phyloP scores from a whole-genome alignment of 1,140 invertebrate genomes.

The Ganaspis sp. region DNA sequence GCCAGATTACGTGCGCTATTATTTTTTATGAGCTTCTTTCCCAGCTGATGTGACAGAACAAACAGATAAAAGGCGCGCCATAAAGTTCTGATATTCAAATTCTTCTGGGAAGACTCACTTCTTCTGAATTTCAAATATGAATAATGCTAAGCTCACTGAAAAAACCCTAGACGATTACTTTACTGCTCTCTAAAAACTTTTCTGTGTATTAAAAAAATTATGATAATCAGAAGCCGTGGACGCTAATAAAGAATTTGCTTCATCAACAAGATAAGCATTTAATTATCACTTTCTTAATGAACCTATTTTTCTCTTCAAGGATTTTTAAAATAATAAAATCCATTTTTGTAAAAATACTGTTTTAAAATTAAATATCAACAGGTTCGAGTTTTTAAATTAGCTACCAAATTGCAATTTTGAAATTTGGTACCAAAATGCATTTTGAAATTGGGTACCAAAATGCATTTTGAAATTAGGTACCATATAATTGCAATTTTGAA shows the following conservation, averaged over 20 bases:
- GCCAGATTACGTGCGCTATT: conserved; percentile 14
- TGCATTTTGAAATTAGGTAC: too few relatives aligned
- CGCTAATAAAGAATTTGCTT: background rate
- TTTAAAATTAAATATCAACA: too few relatives aligned
- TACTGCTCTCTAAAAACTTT: conserved; percentile 1
- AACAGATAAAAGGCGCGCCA: conserved; percentile 20
- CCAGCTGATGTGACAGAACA: conserved; percentile 19
- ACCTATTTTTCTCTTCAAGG: too few relatives aligned
- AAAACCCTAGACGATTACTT: background rate
- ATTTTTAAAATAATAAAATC: too few relatives aligned
- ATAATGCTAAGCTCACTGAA: background rate
- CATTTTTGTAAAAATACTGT: too few relatives aligned
- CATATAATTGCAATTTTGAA: too few relatives aligned
- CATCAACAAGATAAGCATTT: background rate
- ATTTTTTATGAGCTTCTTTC: conserved; percentile 23
- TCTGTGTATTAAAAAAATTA: background rate
- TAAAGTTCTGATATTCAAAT: conserved; percentile 25
- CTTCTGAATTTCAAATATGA: background rate
- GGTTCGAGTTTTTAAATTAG: too few relatives aligned
- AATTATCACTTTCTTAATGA: too few relatives aligned
- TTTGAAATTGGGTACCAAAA: too few relatives aligned
- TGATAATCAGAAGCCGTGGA: background rate
- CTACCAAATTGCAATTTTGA: too few relatives aligned
- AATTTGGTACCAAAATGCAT: too few relatives aligned
- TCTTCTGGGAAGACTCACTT: background rate